Conservation (phyloP, 2,113 vertebrate species). For the Hippocampus comes region DNA sequence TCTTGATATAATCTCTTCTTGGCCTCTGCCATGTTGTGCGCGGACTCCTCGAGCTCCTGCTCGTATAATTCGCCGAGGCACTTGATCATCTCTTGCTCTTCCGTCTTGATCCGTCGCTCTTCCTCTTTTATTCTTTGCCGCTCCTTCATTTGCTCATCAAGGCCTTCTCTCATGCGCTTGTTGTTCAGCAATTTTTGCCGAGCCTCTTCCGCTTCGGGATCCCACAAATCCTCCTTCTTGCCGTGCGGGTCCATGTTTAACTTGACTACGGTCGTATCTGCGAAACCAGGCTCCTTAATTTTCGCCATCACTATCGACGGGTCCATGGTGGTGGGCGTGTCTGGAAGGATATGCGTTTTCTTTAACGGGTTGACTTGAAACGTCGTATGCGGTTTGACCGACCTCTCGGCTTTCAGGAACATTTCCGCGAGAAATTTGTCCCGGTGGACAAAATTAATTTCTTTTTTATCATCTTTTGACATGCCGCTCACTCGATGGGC, state of each 20-base stretch:
- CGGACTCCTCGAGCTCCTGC: background rate
- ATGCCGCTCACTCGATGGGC: background rate
- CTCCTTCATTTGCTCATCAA: background rate
- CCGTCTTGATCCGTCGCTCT: background rate
- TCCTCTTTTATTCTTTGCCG: background rate
- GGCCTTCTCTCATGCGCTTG: background rate
- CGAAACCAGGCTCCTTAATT: background rate
- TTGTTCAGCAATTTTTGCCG: background rate
- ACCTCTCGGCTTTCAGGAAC: conserved; percentile 1
- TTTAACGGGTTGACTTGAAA: conserved; percentile 1
- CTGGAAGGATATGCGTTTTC: background rate
- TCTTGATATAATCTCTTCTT: background rate
- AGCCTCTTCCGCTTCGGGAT: background rate
- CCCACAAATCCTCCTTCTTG: background rate
- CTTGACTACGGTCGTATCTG: no score
- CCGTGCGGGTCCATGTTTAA: background rate
- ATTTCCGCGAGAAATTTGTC: conserved; percentile 1
- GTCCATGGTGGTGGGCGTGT: background rate
- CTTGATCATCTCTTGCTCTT: background rate
- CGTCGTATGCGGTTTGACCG: background rate
- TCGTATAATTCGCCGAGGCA: background rate
- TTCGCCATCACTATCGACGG: background rate
- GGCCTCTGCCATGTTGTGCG: background rate
- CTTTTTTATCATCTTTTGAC: background rate
- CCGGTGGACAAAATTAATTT: background rate